phyloP scores from a whole-genome alignment of 2,888 invertebrate genomes.

The Muscina levida region DNA sequence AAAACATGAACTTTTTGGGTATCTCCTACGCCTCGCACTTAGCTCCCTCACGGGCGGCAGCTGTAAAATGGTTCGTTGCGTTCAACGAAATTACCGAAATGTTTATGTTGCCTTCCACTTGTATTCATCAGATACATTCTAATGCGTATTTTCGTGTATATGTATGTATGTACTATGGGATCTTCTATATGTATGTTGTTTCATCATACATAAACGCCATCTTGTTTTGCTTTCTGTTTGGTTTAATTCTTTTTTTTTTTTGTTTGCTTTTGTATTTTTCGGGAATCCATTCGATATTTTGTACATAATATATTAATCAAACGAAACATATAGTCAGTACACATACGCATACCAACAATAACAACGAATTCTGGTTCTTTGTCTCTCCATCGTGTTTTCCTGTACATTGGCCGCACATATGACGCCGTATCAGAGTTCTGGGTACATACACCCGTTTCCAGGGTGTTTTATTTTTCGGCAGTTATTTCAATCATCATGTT shows the following conservation, averaged over 20 bases:
- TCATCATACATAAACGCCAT: constrained; percentile 3
- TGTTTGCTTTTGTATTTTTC: not conserved
- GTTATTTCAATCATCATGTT: not conserved
- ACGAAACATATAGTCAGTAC: not conserved
- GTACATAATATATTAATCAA: too few species aligned
- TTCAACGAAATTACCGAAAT: too few species aligned
- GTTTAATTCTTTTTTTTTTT: constrained; percentile 60
- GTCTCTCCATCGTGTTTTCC: too few species aligned
- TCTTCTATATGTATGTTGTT: not conserved
- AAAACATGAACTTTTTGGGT: constrained; percentile 21
- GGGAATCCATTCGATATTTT: not conserved
- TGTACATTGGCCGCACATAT: too few species aligned
- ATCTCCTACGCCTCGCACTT: constrained; percentile 25
- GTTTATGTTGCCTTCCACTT: not conserved
- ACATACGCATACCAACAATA: too few species aligned
- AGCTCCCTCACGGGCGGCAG: not conserved
- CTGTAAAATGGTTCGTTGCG: too few species aligned
- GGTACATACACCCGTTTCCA: too few species aligned
- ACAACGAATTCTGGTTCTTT: too few species aligned
- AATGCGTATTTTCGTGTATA: not conserved
- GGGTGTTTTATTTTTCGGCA: not conserved
- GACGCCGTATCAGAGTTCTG: too few species aligned
- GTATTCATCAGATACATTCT: constrained; percentile 11
- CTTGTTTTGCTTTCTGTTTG: not conserved
- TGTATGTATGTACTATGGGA: not conserved